Base-by-base conservation (phyloP, 37 sponge, comb jelly and placozoan species). In the Hormiphora californensis region DNA sequence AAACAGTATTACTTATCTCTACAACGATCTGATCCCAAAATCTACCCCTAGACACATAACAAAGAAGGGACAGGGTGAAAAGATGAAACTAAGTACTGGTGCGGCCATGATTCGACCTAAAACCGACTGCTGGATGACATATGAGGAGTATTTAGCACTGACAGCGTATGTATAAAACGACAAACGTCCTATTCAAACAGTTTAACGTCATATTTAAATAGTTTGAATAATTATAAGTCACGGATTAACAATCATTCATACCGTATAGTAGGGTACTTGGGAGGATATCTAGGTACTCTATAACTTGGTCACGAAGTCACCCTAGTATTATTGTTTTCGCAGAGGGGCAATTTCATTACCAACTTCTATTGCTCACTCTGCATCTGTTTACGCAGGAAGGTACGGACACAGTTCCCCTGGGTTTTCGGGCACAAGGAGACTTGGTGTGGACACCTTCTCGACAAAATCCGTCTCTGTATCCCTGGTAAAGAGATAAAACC, bases 71-170 rank as follows among this genome's bases (percentile, higher is more conserved):
- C 81, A 43, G 3, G 81, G 81, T n/a, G 81, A 73, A 25, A 73
- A 73, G 81, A 32, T 73, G 81, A 73, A 36, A 32, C 23, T 73
- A 19, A 73, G 81, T 40, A 73, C 81, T 8, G 81, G 81, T 5
- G 23, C 43, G 5, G 81, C 81, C 22, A 28, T 73, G 25, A 30
- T 73, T 2, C 43, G 81, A 9, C 81, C 81, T 21, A 25, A 49
- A 32, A 73, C 81, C 25, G 81, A 73, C 49, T 73, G 81, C 46
- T 73, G 81, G 81, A 73, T 73, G 81, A 43, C 81, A 8, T 73
- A 73, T 17, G 46, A 73, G 81, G 81, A 73, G 23, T 73, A 73
- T 49, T 28, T 73, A 0, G 81, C 81, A 27, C 39, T 73, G 49
- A 73, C 81, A 21, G 31, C 81, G 81, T 73, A 12, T 43, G 81